Evolutionary conservation across 37 sponge, comb jelly and placozoan genomes (phyloP).

Genomic region (Oopsacas minuta): DNA sequence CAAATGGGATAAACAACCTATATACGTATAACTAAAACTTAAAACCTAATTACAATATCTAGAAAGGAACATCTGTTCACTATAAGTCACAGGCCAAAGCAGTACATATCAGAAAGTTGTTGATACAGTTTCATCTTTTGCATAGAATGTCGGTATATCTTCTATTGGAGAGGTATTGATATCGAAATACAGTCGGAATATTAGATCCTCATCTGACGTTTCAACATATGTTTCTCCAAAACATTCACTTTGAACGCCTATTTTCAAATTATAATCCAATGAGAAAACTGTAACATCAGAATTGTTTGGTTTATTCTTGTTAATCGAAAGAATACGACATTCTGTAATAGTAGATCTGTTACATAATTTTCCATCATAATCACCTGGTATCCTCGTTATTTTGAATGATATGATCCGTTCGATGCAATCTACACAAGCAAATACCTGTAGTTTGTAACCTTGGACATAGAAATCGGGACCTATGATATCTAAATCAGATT

Average conservation of each 20-base stretch:
- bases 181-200: not conserved
- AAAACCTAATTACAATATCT: no score
- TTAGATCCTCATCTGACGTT: not conserved
- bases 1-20: no score
- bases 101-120: not conserved
- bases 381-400: not conserved
- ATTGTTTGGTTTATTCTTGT: not conserved
- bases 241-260: not conserved
- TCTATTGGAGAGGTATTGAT: not conserved
- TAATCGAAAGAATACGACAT: not conserved
- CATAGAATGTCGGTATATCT: not conserved
- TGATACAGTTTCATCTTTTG: not conserved
- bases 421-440: not conserved
- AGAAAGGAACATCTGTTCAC: no score
- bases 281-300: not conserved
- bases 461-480: not conserved
- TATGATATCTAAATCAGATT: no score
- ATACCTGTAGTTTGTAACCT: not conserved
- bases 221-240: not conserved
- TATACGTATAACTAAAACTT: no score
- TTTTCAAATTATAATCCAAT: not conserved
- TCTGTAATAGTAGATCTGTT: not conserved
- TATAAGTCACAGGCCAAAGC: no score
- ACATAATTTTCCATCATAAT: not conserved
- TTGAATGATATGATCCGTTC: not conserved